Evolutionary conservation across 1,140 invertebrate species (phyloP), one percentile per base, ranked within the genome.

Genomic region (Drosophila elegans): DNA sequence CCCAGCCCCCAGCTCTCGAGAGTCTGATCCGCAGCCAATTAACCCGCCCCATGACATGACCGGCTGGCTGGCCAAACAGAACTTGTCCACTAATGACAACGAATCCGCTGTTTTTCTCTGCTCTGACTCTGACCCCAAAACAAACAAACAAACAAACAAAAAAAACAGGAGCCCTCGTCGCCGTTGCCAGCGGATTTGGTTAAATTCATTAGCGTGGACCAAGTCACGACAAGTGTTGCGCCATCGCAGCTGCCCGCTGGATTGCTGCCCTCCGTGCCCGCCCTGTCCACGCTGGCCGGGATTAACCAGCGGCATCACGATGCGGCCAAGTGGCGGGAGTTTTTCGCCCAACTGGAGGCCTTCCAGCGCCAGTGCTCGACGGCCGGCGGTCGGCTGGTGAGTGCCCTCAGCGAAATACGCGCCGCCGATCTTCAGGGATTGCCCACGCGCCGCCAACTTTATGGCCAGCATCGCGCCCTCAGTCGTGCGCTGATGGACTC

Each of bases 251-350:
- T 91, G 56, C 91, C 94, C 93, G 56, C 92, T 59, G 76, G 80
- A 16, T 44, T 78, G 53, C 46, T 69, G 53, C 56, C 66, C 42
- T 72, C 75, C 11, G 16, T 94, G 92, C 89, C 93, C 92, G 93
- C 94, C 66, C 83, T 66, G 9, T 25, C 64, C 60, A 36, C 32
- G 91, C 89, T 94, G 92, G 85, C 93, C 92, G 93, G 94, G 48
- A 51, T 34, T 51, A 2, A 4, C 68, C 90, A 91, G 41, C 91
- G 92, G 72, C 92, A 92, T 63, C 94, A 95, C 91, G 94, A 95
- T 77, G 94, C 95, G 71, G 72, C 93, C 48, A 94, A 94, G 83
- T 95, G 94, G 94, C 93, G 95, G 52, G 93, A 94, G 73, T 95
- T 95, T 90, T 95, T 95, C 91, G 94, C 94, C 92, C 93, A 94